Evolutionary conservation across 2,797 vertebrate genomes (phyloP), one percentile per base, ranked within the genome.

Genomic region (Lepidocolaptes lacrymiger): DNA sequence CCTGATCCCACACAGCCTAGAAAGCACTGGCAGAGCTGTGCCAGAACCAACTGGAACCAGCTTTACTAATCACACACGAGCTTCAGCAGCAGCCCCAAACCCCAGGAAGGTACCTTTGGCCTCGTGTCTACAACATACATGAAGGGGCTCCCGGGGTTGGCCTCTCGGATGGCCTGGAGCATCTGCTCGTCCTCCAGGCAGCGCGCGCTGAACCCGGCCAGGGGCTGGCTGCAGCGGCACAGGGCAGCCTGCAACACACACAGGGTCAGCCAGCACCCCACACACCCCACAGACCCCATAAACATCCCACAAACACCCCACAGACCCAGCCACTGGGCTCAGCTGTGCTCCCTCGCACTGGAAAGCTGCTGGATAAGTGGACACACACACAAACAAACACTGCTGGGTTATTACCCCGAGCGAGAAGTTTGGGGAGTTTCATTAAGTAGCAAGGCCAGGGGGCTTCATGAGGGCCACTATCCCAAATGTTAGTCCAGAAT

Each of bases 101-200:
- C 82, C 69, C 62, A 2, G 28, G 67, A 87, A 64, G 72, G 68
- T 98, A 98, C 98, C 98, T 98, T 98, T 89, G 98, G 98, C 94
- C 98, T 98, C 14, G 98, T 98, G 97, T 99, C 98, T 96, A 98
- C 98, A 93, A 98, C 98, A 95, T 99, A 98, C 97, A 99, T 98
- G 96, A 98, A 98, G 63, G 97, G 93, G 86, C 97, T 98, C 80
- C 95, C 96, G 9, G 98, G 98, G 75, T 98, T 98, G 43, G 98
- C 97, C 80, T 98, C 96, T 82, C 97, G 96, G 96, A 98, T 98
- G 36, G 97, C 98, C 91, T 98, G 97, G 69, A 98, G 96, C 97
- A 99, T 98, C 73, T 98, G 98, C 55, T 98, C 98, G 8, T 99
- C 98, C 95, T 99, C 98, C 61, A 97, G 77, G 69, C 98, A 98